Base-by-base conservation (phyloP, 2,888 invertebrate genomes). In the Acleris emargana region DNA sequence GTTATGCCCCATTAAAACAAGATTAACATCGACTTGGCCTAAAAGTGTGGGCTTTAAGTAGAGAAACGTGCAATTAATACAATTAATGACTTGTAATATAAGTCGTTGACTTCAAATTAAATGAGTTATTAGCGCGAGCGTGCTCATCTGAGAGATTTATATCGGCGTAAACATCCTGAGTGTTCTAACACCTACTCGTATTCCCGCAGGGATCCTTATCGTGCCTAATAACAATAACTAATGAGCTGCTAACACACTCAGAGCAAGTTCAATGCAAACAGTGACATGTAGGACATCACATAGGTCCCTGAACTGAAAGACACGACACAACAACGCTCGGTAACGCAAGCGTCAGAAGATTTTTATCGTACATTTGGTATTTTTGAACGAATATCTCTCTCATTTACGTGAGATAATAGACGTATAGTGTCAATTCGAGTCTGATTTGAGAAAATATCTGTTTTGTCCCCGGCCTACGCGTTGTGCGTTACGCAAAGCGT, bases 111-210 rank as follows among this genome's bases (percentile, higher is more conserved):
- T 63, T 59, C 63, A 68, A 53, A 67, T 64, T 52, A 42, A 70
- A 71, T 75, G 72, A 77, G 68, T 73, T 74, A 78, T 79, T 75
- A 69, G 75, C 77, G 71, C 78, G 67, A 69, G 66, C 72, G 73
- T 67, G 64, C 73, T 80, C 76, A 72, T 64, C 68, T 68, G 32
- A 43, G 53, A 68, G 68, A 70, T 70, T 70, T 70, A 67, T 58
- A 72, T 68, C 70, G 70, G 64, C 66, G 67, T 75, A 73, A 76
- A 74, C 70, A 73, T 72, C 71, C 72, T 71, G 67, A 61, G 55
- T 61, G 60, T 64, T 52, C 54, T 38, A 20, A 49, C 68, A 62
- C 67, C 62, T 67, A 62, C 67, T 62, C 67, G 64, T 13, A 38
- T 38, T 4, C 38, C 38, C 13, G 67, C 60, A 50, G 7, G 61